Conservation (phyloP, 2,888 invertebrate genomes). For the Gonocerus acuteangulatus region DNA sequence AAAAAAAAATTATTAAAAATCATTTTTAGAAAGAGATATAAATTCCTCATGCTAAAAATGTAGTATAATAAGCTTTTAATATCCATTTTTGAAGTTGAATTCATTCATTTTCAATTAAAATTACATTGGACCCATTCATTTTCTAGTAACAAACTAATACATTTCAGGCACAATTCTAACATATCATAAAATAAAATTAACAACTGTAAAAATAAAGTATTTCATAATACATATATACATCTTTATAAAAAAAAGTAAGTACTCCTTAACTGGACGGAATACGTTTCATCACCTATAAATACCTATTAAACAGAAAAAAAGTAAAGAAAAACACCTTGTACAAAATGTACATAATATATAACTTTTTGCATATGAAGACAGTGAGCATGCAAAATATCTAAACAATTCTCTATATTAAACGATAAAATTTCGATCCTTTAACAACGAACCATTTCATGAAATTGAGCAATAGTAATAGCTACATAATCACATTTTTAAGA, state of each 20-base stretch:
- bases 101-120: too few species aligned
- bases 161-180: background rate
- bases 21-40: too few species aligned
- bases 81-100: too few species aligned
- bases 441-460: constrained; percentile 6
- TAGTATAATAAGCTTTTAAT: too few species aligned
- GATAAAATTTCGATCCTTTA: background rate
- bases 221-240: constrained; percentile 3
- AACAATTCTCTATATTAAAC: background rate
- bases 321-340: background rate
- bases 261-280: constrained; percentile 33
- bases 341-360: background rate
- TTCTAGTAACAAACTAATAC: background rate
- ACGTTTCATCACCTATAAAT: constrained; percentile 11
- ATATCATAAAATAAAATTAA: background rate
- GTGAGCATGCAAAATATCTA: background rate
- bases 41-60: too few species aligned
- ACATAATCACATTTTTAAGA: background rate
- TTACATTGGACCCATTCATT: background rate
- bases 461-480: constrained; percentile 12
- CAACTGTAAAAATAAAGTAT: background rate
- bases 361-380: constrained; percentile 1
- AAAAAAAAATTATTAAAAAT: too few species aligned
- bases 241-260: constrained; percentile 24
- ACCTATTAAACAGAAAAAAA: background rate